These are phyloP conservation scores for Athetis lepigone DNA, from an alignment of 2,888 invertebrate genomes.

Conservation along the genomic window DNA sequence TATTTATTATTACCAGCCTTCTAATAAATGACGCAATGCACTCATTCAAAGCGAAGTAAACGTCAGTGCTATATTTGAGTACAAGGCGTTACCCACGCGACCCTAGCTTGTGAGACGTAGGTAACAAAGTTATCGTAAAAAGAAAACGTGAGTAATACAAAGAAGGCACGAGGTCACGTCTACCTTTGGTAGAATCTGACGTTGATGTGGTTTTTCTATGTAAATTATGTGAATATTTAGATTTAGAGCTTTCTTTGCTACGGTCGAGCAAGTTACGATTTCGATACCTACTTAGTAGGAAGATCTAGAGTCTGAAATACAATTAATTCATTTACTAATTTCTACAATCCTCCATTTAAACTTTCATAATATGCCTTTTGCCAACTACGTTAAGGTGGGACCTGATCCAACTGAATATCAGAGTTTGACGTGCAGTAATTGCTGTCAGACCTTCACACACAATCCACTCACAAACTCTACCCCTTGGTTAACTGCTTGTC, in stretches of 20 bases:
- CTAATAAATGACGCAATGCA: slow-evolving; percentile 24
- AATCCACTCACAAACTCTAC: too few species aligned
- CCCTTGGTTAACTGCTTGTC: too few species aligned
- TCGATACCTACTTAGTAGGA: too few species aligned
- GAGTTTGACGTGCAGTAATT: too few species aligned
- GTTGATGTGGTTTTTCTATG: slow-evolving; percentile 6
- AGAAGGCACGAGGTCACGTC: slow-evolving; percentile 25
- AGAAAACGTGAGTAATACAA: slow-evolving; percentile 37
- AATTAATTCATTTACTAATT: too few species aligned
- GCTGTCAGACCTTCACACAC: too few species aligned
- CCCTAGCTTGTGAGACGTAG: slow-evolving; percentile 12
- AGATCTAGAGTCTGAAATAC: too few species aligned
- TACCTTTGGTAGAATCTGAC: not conserved
- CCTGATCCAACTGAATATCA: too few species aligned
- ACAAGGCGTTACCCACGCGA: slow-evolving; percentile 15
- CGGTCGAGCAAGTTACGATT: too few species aligned
- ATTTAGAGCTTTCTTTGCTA: not conserved
- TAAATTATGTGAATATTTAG: slow-evolving; percentile 4
- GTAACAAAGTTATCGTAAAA: slow-evolving; percentile 19
- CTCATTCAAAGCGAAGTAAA: slow-evolving; percentile 19
- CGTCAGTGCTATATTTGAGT: slow-evolving; percentile 27
- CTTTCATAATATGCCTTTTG: too few species aligned
- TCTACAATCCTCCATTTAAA: too few species aligned
- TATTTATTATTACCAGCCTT: slow-evolving; percentile 1
- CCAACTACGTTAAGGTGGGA: too few species aligned